Evolutionary conservation across 2,113 vertebrate species (phyloP).

Genomic region (Sprattus sprattus): DNA sequence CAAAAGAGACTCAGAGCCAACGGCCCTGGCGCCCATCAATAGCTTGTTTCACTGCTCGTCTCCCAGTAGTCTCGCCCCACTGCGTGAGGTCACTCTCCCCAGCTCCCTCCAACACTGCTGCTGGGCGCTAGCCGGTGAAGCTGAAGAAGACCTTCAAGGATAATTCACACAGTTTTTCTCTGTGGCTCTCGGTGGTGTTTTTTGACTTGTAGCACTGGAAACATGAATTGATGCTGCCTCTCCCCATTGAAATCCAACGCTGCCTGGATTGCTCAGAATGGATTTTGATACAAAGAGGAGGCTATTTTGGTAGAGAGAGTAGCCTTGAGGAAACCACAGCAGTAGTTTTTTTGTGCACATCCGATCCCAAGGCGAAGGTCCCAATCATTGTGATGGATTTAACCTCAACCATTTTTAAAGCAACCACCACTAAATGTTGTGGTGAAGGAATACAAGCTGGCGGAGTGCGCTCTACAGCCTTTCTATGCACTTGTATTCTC

Average conservation of each 20-base stretch:
- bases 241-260: neutral
- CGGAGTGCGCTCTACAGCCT: neutral
- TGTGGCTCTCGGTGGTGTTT: neutral
- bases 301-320: neutral
- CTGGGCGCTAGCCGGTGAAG: neutral
- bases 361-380: neutral
- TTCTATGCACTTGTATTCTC: neutral
- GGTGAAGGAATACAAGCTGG: neutral
- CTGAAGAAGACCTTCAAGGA: neutral
- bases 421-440: neutral
- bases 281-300: neutral
- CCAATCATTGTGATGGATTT: neutral
- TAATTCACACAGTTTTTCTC: neutral
- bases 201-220: neutral
- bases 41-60: constrained; percentile 45
- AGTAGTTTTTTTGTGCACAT: neutral
- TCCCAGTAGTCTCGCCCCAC: neutral
- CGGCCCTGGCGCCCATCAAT: constrained; percentile 42
- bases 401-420: neutral
- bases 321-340: neutral
- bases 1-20: constrained; percentile 55
- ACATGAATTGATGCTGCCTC: neutral
- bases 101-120: neutral
- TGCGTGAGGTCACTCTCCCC: neutral
- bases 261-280: neutral